Evolutionary conservation across 2,797 vertebrate genomes (phyloP), one percentile per base, ranked within the genome.

Genomic region (Lepus townsendii): DNA sequence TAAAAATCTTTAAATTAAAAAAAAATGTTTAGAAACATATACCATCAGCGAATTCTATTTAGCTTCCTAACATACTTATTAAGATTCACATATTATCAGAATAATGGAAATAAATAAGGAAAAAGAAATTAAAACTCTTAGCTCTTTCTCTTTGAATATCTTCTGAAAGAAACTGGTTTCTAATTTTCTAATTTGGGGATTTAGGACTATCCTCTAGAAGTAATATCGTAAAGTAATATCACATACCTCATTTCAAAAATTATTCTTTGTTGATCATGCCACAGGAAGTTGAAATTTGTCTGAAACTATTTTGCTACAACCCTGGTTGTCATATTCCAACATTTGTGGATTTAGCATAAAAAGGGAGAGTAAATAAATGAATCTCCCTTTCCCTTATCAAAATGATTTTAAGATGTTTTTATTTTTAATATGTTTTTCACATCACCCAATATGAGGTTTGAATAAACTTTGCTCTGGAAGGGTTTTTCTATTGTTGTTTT

Each of bases 181-280:
- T 73, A 38, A 68, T 78, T 92, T 83, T 62, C 62, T 1, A 54
- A 76, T 77, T 93, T 90, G 11, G 24, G 22, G 32, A 85, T 78
- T 71, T 66, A 79, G 35, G 2, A n/a, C 7, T 68, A 62, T 50
- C 3, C 11, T 57, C 83, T 89, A 73, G 52, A 79, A 95, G 79
- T 63, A 83, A 92, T 72, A 22, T 32, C 57, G 88, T 93, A 62
- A 84, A 83, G 38, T 78, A 35, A 89, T 32, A 38, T 54, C 27
- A 86, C 75, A 14, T 35, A 35, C 3, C 35, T 35, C 5, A 68
- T 79, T 90, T 71, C 17, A 76, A 17, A 66, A 27, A n/a, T 78
- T 68, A 62, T 26, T 20, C 87, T 89, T 73, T 42, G 22, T 30
- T 60, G 47, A 42, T 42, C 38, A 65, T n/a, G 47, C 7, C 5